Percentiles rank a stretch among this genome's conserved stretches.
phyloP scores from a whole-genome alignment of 2,113 vertebrate genomes.

The Saccopteryx bilineata region DNA sequence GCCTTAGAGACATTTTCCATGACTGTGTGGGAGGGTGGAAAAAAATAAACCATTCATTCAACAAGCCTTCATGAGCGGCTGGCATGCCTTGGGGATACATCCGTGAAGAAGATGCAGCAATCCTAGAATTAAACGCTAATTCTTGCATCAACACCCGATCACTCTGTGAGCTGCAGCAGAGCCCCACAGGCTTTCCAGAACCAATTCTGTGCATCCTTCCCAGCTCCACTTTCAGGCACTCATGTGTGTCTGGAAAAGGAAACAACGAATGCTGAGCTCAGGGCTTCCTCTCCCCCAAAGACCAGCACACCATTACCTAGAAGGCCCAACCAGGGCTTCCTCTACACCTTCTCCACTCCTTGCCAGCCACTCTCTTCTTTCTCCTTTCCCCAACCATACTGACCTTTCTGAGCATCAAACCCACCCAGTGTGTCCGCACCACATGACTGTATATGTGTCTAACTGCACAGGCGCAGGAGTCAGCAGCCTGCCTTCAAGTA shows the following conservation, averaged over 20 bases:
- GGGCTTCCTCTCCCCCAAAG: background rate
- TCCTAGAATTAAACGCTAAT: background rate
- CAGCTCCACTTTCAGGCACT: background rate
- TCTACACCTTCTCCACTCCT: fast-evolving
- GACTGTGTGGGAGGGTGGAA: background rate
- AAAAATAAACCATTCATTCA: conserved; percentile 39
- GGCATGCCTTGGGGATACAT: fast-evolving
- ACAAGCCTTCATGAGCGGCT: background rate
- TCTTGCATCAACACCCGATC: background rate
- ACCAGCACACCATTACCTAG: background rate
- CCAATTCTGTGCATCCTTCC: background rate
- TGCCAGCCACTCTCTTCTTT: background rate
- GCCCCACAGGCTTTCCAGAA: fast-evolving
- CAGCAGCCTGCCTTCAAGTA: background rate
- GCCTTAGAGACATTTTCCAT: conserved; percentile 30
- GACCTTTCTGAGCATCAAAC: background rate
- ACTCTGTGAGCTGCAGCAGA: background rate
- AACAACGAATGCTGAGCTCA: background rate
- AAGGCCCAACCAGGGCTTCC: fast-evolving
- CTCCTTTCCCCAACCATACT: background rate
- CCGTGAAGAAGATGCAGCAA: background rate
- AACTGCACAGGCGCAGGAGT: background rate
- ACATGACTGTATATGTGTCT: fast-evolving
- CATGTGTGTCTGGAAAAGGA: background rate
- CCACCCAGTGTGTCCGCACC: background rate